A percentile compares a stretch with the other conserved stretches of the same genome.
Evolutionary conservation across 2,113 vertebrate species (phyloP).

Genomic region (Engraulis encrasicolus): DNA sequence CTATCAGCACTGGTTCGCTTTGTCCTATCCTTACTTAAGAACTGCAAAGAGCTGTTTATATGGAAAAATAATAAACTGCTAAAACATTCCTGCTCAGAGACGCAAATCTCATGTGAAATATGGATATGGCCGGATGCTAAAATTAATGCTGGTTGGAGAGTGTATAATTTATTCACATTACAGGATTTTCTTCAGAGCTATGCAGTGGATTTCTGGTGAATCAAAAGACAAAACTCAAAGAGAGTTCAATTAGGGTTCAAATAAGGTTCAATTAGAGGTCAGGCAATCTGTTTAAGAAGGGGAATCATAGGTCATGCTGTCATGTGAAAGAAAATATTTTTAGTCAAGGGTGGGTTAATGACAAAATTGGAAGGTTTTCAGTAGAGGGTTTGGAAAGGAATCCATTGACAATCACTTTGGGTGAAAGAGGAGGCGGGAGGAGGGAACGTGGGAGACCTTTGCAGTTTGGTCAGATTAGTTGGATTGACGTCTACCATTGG

Average conservation of each 20-base stretch:
- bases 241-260: too few species aligned
- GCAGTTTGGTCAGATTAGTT: slow-evolving; percentile 71
- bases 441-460: slow-evolving; percentile 26
- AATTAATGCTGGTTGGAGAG: neutral
- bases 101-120: neutral
- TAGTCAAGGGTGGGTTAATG: neutral
- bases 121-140: too few species aligned
- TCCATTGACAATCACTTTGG: neutral
- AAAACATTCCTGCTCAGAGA: neutral
- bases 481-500: slow-evolving; percentile 73
- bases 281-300: neutral
- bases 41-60: neutral
- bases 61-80: neutral
- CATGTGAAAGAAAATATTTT: slow-evolving; percentile 44
- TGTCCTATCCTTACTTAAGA: neutral
- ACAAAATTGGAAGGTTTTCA: neutral
- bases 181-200: neutral
- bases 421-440: slow-evolving; percentile 22
- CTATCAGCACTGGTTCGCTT: neutral
- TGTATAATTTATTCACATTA: too few species aligned
- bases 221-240: too few species aligned
- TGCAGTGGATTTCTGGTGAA: neutral
- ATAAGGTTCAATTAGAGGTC: too few species aligned
- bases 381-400: neutral
- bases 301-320: slow-evolving; percentile 8